These are phyloP conservation scores for Branchellion lobata DNA, from an alignment of 2,888 invertebrate genomes.

Conservation along the genomic window DNA sequence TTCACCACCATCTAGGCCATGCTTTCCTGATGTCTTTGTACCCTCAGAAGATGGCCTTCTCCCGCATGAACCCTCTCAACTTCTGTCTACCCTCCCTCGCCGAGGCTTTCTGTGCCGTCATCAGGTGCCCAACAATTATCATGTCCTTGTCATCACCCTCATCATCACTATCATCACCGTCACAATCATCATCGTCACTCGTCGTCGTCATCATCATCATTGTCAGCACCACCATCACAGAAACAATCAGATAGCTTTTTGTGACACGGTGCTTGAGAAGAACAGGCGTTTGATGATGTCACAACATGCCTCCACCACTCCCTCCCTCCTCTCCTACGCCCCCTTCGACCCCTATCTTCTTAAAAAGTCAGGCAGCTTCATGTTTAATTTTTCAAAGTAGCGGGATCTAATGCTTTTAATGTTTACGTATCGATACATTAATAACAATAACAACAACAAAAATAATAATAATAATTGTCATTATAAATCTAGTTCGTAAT, in stretches of 20 bases:
- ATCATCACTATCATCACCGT: background rate
- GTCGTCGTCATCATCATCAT: slow-evolving; percentile 19
- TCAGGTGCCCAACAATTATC: slow-evolving; percentile 56
- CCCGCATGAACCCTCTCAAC: slow-evolving; percentile 81
- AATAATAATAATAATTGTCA: no score
- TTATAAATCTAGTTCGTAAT: no score
- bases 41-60: slow-evolving; percentile 80
- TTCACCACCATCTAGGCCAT: slow-evolving; percentile 70
- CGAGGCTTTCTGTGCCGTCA: slow-evolving; percentile 62
- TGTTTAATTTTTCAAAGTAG: no score
- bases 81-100: slow-evolving; percentile 68
- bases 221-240: slow-evolving; percentile 52
- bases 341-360: slow-evolving; percentile 87
- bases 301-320: slow-evolving; percentile 62
- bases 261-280: slow-evolving; percentile 83
- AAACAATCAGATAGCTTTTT: slow-evolving; percentile 84
- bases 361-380: slow-evolving; percentile 53
- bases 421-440: no score
- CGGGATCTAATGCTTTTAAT: no score
- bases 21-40: slow-evolving; percentile 79
- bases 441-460: no score
- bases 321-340: slow-evolving; percentile 72
- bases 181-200: slow-evolving; percentile 1
- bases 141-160: background rate
- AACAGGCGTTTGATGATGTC: slow-evolving; percentile 66